Percentiles rank a stretch among this genome's conserved stretches.
These are phyloP conservation scores for Poeciliopsis gracilis DNA, from an alignment of 2,797 vertebrate species.

Conservation along the genomic window DNA sequence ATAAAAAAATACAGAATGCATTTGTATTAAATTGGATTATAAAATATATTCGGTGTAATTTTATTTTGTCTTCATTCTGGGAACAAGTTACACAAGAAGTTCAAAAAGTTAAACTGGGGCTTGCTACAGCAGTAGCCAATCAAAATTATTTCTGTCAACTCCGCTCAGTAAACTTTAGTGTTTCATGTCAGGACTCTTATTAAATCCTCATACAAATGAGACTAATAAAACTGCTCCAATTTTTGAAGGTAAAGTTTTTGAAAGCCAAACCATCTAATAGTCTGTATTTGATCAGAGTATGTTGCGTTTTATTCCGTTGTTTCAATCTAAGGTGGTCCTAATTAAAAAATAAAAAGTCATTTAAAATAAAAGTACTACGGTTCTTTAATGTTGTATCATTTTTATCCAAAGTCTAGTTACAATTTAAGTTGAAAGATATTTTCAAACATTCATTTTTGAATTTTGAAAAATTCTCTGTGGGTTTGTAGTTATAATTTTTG, in stretches of 20 bases:
- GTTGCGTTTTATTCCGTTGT: background rate
- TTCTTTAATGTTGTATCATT: background rate
- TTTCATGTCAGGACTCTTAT: background rate
- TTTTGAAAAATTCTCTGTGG: background rate
- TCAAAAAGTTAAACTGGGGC: background rate
- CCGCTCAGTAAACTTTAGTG: background rate
- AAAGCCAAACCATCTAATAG: background rate
- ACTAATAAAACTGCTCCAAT: background rate
- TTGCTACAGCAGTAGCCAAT: background rate
- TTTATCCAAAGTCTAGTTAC: background rate
- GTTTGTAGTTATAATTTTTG: background rate
- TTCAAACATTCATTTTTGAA: background rate
- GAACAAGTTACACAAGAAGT: background rate
- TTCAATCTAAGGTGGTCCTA: background rate
- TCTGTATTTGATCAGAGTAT: background rate
- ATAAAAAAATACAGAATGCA: background rate
- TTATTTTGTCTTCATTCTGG: background rate
- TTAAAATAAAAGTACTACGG: background rate
- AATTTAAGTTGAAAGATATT: too few relatives aligned
- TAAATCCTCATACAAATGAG: background rate
- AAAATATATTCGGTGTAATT: background rate
- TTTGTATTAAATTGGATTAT: background rate
- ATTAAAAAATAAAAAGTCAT: background rate
- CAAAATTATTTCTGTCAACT: background rate
- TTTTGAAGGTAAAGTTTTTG: background rate